Evolutionary conservation across 2,797 vertebrate genomes (phyloP).

Genomic region (Spatula versicolor): DNA sequence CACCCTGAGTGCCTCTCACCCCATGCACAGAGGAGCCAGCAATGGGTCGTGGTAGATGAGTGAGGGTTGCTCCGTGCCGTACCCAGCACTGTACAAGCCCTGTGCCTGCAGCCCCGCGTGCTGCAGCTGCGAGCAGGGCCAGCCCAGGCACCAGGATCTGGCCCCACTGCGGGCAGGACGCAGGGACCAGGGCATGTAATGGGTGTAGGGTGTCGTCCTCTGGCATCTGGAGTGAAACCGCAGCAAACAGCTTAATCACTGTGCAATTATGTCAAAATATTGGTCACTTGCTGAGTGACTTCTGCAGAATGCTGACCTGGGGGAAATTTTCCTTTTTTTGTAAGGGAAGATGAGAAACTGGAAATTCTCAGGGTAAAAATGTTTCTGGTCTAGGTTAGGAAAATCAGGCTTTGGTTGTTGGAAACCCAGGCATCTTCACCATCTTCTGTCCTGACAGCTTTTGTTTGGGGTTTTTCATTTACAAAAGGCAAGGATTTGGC

Average conservation of each 20-base stretch:
- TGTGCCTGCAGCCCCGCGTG: rapidly evolving
- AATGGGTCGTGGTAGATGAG: background rate
- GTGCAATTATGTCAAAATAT: background rate
- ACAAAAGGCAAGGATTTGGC: conserved; percentile 27
- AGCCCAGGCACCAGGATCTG: background rate
- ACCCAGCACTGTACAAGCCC: background rate
- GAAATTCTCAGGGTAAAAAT: conserved; percentile 16
- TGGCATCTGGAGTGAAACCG: background rate
- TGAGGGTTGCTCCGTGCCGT: no score
- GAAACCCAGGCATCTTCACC: background rate
- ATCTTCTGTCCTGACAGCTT: conserved; percentile 63
- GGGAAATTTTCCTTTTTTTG: background rate
- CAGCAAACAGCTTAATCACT: background rate
- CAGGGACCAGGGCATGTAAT: background rate
- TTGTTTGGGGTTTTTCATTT: conserved; percentile 55
- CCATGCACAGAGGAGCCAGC: rapidly evolving
- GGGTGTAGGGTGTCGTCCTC: background rate
- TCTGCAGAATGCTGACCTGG: background rate
- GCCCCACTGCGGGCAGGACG: background rate
- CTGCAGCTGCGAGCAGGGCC: background rate
- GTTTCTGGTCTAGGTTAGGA: conserved; percentile 11
- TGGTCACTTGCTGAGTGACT: background rate
- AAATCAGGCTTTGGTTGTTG: background rate
- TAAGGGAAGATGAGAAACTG: background rate
- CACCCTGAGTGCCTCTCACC: background rate